Evolutionary conservation across 2,113 vertebrate species (phyloP).

Genomic region (Platanista minor): DNA sequence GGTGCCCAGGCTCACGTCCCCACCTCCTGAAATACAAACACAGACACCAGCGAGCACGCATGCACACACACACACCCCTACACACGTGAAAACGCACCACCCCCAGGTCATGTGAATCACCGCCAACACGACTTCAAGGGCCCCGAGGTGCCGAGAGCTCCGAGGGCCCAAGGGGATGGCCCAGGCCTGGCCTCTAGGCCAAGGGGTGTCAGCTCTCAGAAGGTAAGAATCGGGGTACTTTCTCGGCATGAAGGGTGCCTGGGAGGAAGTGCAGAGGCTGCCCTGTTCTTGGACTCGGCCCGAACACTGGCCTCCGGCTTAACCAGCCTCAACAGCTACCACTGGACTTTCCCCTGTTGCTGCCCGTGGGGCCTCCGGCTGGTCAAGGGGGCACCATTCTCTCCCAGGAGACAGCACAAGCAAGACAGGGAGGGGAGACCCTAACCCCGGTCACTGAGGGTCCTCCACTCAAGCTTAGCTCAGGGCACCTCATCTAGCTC

Average conservation of each 20-base stretch:
- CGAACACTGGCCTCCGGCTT: not conserved
- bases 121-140: not conserved
- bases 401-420: not conserved
- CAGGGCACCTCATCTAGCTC: not conserved
- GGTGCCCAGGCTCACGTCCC: not conserved
- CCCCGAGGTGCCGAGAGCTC: not conserved
- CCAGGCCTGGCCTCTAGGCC: not conserved
- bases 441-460: accelerated
- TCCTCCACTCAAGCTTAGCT: not conserved
- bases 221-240: not conserved
- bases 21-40: accelerated
- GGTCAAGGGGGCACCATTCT: not conserved
- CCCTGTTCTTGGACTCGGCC: not conserved
- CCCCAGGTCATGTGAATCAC: not conserved
- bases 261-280: not conserved
- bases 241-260: not conserved
- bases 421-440: not conserved
- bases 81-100: not conserved
- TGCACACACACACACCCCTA: not conserved
- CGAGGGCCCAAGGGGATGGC: not conserved
- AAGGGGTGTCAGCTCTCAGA: not conserved
- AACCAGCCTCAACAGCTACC: not conserved
- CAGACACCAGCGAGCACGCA: too few relatives aligned
- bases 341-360: too few relatives aligned
- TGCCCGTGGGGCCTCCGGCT: not conserved